A percentile compares a stretch with the other conserved stretches of the same genome.
Evolutionary conservation across 1,140 invertebrate species (phyloP).

Genomic region (Popillia japonica): DNA sequence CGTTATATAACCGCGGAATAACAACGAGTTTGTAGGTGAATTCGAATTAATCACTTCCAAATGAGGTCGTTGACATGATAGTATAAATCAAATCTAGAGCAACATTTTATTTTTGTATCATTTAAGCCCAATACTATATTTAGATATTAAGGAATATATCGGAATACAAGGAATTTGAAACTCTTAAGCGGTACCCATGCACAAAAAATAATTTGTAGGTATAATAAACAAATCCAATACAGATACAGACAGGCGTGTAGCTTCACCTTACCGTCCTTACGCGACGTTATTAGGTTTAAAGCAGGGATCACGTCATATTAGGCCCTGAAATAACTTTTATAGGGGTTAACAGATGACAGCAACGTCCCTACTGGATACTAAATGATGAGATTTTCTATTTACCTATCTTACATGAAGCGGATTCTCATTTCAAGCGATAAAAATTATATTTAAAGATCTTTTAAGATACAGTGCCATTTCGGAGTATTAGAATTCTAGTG

Average conservation of each 20-base stretch:
- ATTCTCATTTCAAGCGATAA: too few species aligned
- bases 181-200: not conserved
- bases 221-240: not conserved
- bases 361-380: not conserved
- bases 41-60: not conserved
- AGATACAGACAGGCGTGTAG: not conserved
- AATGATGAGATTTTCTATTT: not conserved
- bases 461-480: too few species aligned
- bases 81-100: not conserved
- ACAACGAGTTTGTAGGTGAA: not conserved
- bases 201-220: not conserved
- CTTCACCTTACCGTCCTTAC: constrained; percentile 3
- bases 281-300: not conserved
- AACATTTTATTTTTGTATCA: constrained; percentile 16
- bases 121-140: constrained; percentile 1
- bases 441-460: too few species aligned
- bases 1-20: too few species aligned
- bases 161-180: constrained; percentile 5
- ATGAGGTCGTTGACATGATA: constrained; percentile 2
- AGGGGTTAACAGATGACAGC: constrained; percentile 3
- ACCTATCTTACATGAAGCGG: not conserved
- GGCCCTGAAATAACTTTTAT: constrained; percentile 10
- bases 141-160: constrained; percentile 4
- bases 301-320: not conserved
- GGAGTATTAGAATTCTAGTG: too few species aligned